These are phyloP conservation scores for Ianthella basta DNA, from an alignment of 37 sponge, comb jelly and placozoan species.

Conservation along the genomic window DNA sequence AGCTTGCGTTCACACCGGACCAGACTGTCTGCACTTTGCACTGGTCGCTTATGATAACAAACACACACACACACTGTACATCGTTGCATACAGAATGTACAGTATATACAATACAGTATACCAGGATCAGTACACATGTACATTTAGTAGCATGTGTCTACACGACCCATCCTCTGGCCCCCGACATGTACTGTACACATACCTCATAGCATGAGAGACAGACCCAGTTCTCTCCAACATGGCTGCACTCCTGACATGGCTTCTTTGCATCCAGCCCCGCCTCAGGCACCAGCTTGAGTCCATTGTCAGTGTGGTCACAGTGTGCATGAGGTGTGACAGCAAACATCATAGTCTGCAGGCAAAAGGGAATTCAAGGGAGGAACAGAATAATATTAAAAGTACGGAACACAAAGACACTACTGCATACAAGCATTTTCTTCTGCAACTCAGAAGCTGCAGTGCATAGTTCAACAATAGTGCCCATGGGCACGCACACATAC, in stretches of 20 bases:
- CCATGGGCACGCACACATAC: no score
- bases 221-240: slow-evolving; percentile 74
- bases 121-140: no score
- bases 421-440: no score
- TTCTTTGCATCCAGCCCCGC: slow-evolving; percentile 44
- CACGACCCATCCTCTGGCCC: neutral
- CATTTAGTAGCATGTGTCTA: neutral
- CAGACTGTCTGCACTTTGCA: no score
- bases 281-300: slow-evolving; percentile 31
- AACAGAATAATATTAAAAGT: neutral
- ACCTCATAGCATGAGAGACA: slow-evolving; percentile 82
- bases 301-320: slow-evolving; percentile 54
- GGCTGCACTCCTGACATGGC: slow-evolving; percentile 66
- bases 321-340: slow-evolving; percentile 55
- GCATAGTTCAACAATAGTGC: no score
- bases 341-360: slow-evolving; percentile 55
- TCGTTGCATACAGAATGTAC: no score
- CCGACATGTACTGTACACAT: neutral
- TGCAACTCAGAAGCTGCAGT: neutral
- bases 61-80: no score
- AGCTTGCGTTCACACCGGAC: no score
- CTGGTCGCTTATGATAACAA: no score
- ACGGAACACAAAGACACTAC: neutral
- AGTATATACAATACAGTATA: no score
- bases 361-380: neutral